Percentiles rank a stretch among this genome's conserved stretches.
Evolutionary conservation across 2,113 vertebrate species (phyloP).

Genomic region (Rhagologus leucostigma): DNA sequence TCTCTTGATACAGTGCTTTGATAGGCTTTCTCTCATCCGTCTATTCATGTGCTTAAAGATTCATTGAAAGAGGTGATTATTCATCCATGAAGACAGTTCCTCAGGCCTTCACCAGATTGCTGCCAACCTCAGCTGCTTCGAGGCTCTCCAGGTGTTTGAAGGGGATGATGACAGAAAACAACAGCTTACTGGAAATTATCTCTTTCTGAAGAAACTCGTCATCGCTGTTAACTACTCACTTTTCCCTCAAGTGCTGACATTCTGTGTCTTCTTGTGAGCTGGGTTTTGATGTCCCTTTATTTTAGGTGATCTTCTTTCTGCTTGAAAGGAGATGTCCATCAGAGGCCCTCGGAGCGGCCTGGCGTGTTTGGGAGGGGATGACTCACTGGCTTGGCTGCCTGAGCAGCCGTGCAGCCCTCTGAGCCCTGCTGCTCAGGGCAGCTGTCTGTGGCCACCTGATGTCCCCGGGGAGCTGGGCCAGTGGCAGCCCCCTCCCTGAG

Average conservation of each 20-base stretch:
- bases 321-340: background rate
- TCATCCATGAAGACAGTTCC: background rate
- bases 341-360: background rate
- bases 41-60: background rate
- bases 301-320: background rate
- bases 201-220: background rate
- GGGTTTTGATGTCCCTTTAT: background rate
- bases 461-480: rapidly evolving
- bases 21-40: background rate
- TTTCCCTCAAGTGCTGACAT: background rate
- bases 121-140: background rate
- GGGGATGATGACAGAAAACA: background rate
- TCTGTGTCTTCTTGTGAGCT: background rate
- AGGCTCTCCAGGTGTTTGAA: background rate
- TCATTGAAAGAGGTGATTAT: background rate
- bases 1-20: background rate
- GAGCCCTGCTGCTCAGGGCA: background rate
- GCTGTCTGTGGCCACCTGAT: background rate
- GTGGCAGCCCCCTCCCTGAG: background rate
- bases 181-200: background rate
- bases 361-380: background rate
- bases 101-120: background rate
- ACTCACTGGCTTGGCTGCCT: background rate
- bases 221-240: background rate
- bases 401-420: rapidly evolving